Percentiles rank a stretch among this genome's conserved stretches.
Conservation (phyloP, 2,888 invertebrate species). For the Bombyx huttoni region DNA sequence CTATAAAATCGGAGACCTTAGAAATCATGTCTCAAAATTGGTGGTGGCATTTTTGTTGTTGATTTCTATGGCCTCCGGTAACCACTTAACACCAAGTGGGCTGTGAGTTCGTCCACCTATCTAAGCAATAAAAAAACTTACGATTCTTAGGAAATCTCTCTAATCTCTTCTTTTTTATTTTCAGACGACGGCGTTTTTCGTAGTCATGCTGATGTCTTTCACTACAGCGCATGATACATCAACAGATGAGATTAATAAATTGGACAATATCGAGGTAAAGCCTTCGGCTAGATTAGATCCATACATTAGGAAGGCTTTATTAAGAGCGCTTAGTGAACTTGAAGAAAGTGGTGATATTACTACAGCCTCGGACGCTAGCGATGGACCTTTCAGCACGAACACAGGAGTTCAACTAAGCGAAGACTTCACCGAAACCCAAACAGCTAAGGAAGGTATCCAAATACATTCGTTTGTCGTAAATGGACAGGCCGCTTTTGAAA, state of each 20-base stretch:
- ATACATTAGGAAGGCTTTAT: constrained; percentile 80
- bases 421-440: constrained; percentile 37
- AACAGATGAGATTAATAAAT: constrained; percentile 34
- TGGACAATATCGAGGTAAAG: constrained; percentile 54
- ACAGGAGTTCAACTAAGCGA: constrained; percentile 47
- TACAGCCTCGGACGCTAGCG: constrained; percentile 48
- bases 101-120: no score
- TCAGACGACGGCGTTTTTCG: constrained; percentile 43
- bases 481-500: constrained; percentile 53
- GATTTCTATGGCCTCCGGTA: no score
- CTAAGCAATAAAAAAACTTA: no score
- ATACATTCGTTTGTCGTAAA: constrained; percentile 73
- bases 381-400: constrained; percentile 29
- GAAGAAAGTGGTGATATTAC: constrained; percentile 73
- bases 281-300: constrained; percentile 78
- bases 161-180: constrained; percentile 20
- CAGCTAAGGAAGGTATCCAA: constrained; percentile 48
- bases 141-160: no score
- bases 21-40: no score
- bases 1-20: no score
- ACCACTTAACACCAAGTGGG: no score
- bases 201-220: constrained; percentile 26
- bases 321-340: constrained; percentile 82
- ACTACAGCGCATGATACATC: constrained; percentile 38
- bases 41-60: no score